A percentile compares a stretch with the other conserved stretches of the same genome.
phyloP scores from a whole-genome alignment of 2,113 vertebrate species.

The Engraulis encrasicolus region DNA sequence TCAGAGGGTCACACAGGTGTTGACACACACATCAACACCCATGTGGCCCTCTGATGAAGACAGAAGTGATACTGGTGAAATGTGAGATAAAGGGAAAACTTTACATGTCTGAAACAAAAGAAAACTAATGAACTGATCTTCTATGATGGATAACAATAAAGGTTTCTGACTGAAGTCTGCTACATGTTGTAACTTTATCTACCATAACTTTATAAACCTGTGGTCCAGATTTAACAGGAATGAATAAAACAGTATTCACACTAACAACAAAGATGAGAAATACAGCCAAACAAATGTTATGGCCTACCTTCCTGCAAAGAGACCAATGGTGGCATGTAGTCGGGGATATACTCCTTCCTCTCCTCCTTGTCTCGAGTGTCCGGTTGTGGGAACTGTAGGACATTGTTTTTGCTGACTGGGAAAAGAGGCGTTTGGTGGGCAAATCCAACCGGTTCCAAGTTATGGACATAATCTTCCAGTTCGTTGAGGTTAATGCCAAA shows the following conservation, averaged over 20 bases:
- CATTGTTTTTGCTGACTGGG: conserved; percentile 95
- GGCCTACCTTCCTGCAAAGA: conserved; percentile 92
- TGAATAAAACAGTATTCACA: too few species aligned
- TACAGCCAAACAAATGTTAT: background rate
- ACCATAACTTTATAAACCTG: too few species aligned
- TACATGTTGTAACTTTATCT: background rate
- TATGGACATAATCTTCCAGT: conserved; percentile 97
- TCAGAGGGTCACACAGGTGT: too few species aligned
- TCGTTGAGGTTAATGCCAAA: conserved; percentile 96
- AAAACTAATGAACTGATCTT: too few species aligned
- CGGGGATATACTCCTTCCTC: conserved; percentile 95
- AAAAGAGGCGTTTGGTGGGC: conserved; percentile 92
- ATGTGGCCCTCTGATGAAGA: too few species aligned
- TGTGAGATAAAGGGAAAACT: too few species aligned
- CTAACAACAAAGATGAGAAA: too few species aligned
- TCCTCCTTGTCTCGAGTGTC: conserved; percentile 65
- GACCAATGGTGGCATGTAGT: conserved; percentile 92
- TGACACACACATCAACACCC: too few species aligned
- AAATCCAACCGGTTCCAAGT: conserved; percentile 93
- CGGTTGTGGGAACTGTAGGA: conserved; percentile 94
- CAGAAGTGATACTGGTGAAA: too few species aligned
- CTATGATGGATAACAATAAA: background rate
- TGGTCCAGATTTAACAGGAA: too few species aligned
- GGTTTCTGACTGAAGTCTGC: background rate
- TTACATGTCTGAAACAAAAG: too few species aligned